A percentile compares a stretch with the other conserved stretches of the same genome.
Conservation (phyloP, 1,140 invertebrate genomes). For the Triops longicaudatus region DNA sequence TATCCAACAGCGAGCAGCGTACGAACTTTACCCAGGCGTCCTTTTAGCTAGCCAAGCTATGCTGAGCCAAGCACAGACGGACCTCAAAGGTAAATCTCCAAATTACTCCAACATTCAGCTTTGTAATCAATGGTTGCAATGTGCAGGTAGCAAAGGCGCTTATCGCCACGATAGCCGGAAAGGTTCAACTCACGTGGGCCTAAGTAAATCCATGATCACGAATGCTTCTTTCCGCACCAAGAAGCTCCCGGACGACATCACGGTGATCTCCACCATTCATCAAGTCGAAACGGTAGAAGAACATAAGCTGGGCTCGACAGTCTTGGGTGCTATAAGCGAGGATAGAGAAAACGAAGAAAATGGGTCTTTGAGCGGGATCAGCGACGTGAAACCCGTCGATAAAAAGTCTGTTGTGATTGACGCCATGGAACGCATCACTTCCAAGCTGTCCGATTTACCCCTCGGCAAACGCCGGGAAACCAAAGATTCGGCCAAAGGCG, state of each 20-base stretch:
- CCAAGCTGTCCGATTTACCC: background rate
- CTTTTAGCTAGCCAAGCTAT: slow-evolving; percentile 82
- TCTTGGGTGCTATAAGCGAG: background rate
- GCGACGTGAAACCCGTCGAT: background rate
- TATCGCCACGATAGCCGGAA: slow-evolving; percentile 13
- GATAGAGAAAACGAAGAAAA: background rate
- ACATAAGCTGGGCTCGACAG: background rate
- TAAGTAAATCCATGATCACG: slow-evolving; percentile 81
- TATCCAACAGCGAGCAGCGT: slow-evolving; percentile 71
- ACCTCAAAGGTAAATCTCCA: slow-evolving; percentile 39
- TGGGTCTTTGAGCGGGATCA: background rate
- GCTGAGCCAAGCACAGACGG: slow-evolving; percentile 68
- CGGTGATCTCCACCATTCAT: background rate
- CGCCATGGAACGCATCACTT: slow-evolving; percentile 1
- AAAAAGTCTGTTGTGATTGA: background rate
- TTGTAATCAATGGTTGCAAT: slow-evolving; percentile 36
- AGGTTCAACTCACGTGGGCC: background rate
- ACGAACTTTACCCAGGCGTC: slow-evolving; percentile 78
- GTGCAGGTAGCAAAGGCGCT: background rate
- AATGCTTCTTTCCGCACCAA: slow-evolving; percentile 93
- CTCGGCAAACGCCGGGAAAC: background rate
- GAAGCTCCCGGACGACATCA: slow-evolving; percentile 66
- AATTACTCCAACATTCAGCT: background rate
- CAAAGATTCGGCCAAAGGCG: background rate
- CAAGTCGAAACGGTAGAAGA: background rate